Evolutionary conservation across 2,797 vertebrate species (phyloP).

Genomic region (Periparus ater): DNA sequence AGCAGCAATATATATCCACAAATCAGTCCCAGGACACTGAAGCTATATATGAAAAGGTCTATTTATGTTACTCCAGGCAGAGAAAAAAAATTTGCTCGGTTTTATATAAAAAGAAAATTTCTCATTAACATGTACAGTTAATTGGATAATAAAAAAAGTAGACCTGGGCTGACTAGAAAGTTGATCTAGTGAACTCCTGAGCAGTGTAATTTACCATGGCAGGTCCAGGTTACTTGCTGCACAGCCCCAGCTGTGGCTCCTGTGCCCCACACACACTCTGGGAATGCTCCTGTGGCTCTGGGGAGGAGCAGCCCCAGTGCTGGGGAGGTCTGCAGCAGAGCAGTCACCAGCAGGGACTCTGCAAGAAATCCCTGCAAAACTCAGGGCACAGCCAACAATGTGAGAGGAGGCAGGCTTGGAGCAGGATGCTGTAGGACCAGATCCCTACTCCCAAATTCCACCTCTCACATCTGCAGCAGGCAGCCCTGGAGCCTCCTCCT

Average conservation of each 20-base stretch:
- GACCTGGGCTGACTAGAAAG: slow-evolving; percentile 16
- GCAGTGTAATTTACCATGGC: slow-evolving; percentile 16
- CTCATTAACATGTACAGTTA: slow-evolving; percentile 64
- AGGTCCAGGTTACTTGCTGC: neutral
- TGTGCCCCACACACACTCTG: accelerated
- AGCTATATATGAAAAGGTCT: neutral
- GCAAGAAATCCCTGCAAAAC: neutral
- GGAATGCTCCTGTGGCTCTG: neutral
- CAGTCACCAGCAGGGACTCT: neutral
- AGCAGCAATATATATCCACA: slow-evolving; percentile 49
- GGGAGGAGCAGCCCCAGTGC: accelerated
- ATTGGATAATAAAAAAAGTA: slow-evolving; percentile 64
- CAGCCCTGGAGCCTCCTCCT: neutral
- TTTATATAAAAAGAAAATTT: slow-evolving; percentile 53
- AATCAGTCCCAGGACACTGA: slow-evolving; percentile 58
- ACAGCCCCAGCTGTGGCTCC: neutral
- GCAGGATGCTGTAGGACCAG: neutral
- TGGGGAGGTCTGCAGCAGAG: neutral
- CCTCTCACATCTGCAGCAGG: neutral
- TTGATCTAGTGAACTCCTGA: slow-evolving; percentile 51
- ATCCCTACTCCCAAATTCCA: neutral
- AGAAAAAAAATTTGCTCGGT: neutral
- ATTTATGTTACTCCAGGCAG: slow-evolving; percentile 51
- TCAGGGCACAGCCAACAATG: accelerated
- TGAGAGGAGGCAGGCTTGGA: neutral